These are phyloP conservation scores for Sciurus carolinensis DNA, from an alignment of 2,797 vertebrate genomes.

Conservation along the genomic window DNA sequence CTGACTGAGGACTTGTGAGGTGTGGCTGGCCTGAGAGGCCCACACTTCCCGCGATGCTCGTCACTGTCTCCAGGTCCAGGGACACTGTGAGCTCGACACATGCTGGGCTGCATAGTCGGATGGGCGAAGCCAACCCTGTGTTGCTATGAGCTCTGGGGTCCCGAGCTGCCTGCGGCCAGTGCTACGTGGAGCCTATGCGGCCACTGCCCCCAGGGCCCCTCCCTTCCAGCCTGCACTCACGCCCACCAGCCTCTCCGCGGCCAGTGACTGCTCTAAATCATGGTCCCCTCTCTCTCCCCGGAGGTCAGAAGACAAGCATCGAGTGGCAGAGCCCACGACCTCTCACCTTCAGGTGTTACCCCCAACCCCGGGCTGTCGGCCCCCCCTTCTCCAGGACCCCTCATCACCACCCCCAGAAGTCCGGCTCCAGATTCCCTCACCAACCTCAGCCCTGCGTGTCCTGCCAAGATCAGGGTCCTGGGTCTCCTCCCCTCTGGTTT, in stretches of 20 bases:
- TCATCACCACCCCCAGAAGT: neutral
- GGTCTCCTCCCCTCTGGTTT: neutral
- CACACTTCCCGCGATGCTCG: neutral
- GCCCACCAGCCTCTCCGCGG: neutral
- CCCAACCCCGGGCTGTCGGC: neutral
- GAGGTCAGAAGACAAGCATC: conserved; percentile 34
- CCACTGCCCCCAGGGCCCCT: neutral
- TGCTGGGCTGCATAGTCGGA: neutral
- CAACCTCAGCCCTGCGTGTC: neutral
- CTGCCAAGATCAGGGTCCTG: neutral
- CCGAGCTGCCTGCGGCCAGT: neutral
- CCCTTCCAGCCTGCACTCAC: neutral
- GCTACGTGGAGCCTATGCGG: neutral
- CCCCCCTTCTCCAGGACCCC: neutral
- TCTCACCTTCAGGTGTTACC: neutral
- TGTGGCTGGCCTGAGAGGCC: neutral
- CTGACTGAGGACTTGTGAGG: neutral
- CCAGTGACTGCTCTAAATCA: neutral
- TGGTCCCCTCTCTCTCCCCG: neutral
- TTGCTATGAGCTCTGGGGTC: neutral
- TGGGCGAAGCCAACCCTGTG: neutral
- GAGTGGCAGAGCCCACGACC: neutral
- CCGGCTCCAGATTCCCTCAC: neutral
- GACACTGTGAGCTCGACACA: neutral
- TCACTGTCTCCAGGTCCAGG: neutral